These are phyloP conservation scores for Tryphoninae sp. DNA, from an alignment of 2,888 invertebrate genomes.

Conservation along the genomic window DNA sequence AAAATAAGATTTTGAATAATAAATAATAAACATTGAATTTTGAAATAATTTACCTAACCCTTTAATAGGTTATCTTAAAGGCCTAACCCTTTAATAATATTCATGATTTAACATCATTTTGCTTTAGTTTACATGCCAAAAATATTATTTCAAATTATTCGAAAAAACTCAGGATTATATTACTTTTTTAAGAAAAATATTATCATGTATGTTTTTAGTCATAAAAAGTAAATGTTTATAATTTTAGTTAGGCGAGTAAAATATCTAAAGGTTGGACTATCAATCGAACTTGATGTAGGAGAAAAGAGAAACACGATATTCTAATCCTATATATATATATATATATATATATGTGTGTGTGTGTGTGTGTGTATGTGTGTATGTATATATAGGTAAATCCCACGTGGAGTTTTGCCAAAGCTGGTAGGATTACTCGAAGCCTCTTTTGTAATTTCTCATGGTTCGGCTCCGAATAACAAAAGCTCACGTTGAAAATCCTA, in stretches of 20 bases:
- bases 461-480: constrained; percentile 14
- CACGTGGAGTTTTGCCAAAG: not conserved
- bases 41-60: too few relatives aligned
- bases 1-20: not conserved
- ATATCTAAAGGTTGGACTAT: not conserved
- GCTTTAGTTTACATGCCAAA: not conserved
- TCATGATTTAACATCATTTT: not conserved
- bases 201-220: constrained; percentile 3
- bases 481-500: constrained; percentile 20
- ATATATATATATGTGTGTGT: too few relatives aligned
- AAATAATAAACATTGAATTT: not conserved
- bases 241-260: not conserved
- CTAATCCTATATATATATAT: constrained; percentile 8
- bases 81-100: too few relatives aligned
- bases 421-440: constrained; percentile 17
- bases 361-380: too few relatives aligned
- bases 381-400: not conserved
- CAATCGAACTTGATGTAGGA: constrained; percentile 4
- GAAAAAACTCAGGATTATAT: not conserved
- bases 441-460: constrained; percentile 35
- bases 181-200: not conserved
- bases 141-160: not conserved
- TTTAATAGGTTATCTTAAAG: too few relatives aligned
- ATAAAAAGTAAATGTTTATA: constrained; percentile 8
- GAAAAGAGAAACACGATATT: constrained; percentile 2